A percentile compares a stretch with the other conserved stretches of the same genome.
These are phyloP conservation scores for Cryptocheilus praepositus DNA, from an alignment of 2,888 invertebrate species.

Conservation along the genomic window DNA sequence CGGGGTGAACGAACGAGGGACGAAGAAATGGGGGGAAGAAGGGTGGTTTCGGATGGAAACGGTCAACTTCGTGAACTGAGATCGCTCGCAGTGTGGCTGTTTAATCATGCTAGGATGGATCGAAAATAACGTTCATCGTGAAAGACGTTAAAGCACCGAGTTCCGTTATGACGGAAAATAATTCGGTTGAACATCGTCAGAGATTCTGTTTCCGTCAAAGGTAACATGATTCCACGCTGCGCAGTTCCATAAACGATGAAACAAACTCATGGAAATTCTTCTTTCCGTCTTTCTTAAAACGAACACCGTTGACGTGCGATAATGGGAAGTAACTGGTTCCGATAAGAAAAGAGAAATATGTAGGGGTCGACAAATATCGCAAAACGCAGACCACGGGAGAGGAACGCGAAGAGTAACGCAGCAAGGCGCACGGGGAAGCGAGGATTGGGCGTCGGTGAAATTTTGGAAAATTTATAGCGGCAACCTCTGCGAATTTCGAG, in stretches of 20 bases:
- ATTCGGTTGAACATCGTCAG: background rate
- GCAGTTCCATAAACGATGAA: too few species aligned
- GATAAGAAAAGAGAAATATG: constrained; percentile 13
- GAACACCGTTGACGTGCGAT: constrained; percentile 25
- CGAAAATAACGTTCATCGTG: too few species aligned
- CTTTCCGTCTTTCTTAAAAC: too few species aligned
- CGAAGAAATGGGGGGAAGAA: constrained; percentile 20
- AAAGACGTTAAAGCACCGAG: background rate
- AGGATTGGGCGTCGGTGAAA: constrained; percentile 39
- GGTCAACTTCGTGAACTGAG: too few species aligned
- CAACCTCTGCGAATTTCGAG: constrained; percentile 47
- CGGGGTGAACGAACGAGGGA: constrained; percentile 8
- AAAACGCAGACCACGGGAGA: too few species aligned
- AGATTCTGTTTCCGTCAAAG: too few species aligned
- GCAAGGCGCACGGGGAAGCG: background rate
- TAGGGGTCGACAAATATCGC: background rate
- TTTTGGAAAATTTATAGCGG: constrained; percentile 55
- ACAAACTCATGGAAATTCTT: too few species aligned
- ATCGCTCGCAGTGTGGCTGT: too few species aligned
- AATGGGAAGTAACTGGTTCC: constrained; percentile 41
- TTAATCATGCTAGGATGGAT: too few species aligned
- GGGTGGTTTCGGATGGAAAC: background rate
- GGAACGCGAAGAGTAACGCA: background rate
- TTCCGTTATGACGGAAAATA: background rate
- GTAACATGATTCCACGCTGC: too few species aligned